Base-by-base conservation (phyloP, 1,140 invertebrate species). In the Oryctes rhinoceros region DNA sequence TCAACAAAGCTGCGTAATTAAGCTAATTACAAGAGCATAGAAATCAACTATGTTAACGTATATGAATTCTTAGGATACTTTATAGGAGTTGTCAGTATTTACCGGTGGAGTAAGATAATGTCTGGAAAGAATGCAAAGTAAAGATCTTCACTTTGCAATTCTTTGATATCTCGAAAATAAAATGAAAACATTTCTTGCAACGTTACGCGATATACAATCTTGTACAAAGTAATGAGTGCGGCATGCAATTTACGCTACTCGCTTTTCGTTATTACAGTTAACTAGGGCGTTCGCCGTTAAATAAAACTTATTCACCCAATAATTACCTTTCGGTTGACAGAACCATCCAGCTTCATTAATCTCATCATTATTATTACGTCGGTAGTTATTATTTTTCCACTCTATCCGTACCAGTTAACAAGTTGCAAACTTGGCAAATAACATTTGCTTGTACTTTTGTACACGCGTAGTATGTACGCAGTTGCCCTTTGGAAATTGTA, bases 281-380 rank as follows among this genome's bases (percentile, higher is more conserved):
- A 30, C 24, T 30, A 30, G 24, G 39, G 3, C 39, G 9, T 44
- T 44, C 9, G 5, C n/a, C n/a, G n/a, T n/a, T 44, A 44, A 44
- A 44, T 44, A 59, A 59, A 59, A 59, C 18, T 18, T 59, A 18
- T 59, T n/a, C 15, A 59, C 15, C 5, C 53, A 18, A 18, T 18
- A 59, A 59, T 59, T 59, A 59, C 15, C 6, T 15, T 59, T 18
- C 15, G 18, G 18, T 59, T 59, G 53, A 59, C 53, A 59, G 18
- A 59, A 59, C 53, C 15, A 59, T 59, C 53, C 18, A 59, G 53
- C 18, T 59, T 59, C 53, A 59, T 59, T 59, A 59, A 59, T 59
- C 53, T 59, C 15, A 4, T 6, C 18, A 59, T 59, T 59, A 18
- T 59, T 18, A 18, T 18, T 59, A 59, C 53, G 53, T 59, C 18